Percentiles rank a stretch among this genome's conserved stretches.
Evolutionary conservation across 2,888 invertebrate species (phyloP).

Genomic region (Branchipolynoe longqiensis): DNA sequence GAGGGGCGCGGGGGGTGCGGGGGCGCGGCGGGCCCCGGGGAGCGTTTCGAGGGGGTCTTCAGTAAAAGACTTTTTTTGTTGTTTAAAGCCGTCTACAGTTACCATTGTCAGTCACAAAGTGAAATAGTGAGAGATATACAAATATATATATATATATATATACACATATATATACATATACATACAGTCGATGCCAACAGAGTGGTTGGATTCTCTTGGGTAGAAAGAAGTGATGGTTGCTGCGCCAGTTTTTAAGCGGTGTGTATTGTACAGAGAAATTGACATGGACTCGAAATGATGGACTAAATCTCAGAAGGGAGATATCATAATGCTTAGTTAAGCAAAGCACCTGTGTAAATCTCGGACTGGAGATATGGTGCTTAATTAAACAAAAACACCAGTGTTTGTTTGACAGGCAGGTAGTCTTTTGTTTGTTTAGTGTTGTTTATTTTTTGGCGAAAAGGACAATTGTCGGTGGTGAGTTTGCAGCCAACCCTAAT

Average conservation of each 20-base stretch:
- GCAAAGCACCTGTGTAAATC: too few species aligned
- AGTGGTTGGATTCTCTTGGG: too few species aligned
- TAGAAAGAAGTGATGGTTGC: too few species aligned
- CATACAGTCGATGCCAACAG: not conserved
- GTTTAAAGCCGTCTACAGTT: not conserved
- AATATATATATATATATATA: not conserved
- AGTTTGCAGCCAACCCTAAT: too few species aligned
- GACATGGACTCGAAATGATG: too few species aligned
- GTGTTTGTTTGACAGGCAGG: not conserved
- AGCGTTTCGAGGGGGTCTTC: not conserved
- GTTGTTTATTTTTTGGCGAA: not conserved
- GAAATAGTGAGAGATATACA: not conserved
- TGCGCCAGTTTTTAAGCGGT: too few species aligned
- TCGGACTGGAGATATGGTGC: not conserved
- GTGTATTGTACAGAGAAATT: too few species aligned
- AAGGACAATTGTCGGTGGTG: not conserved
- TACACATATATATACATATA: not conserved
- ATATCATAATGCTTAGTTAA: too few species aligned
- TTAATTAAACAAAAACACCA: not conserved
- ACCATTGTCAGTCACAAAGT: not conserved
- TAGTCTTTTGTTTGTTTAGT: not conserved
- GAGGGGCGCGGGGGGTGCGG: slow-evolving; percentile 40
- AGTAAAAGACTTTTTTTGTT: too few species aligned
- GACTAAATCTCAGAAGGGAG: too few species aligned
- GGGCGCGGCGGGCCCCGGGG: slow-evolving; percentile 40